Evolutionary conservation across 92 coral and sea anemone genomes (phyloP).

Genomic region (Pocillopora grandis): DNA sequence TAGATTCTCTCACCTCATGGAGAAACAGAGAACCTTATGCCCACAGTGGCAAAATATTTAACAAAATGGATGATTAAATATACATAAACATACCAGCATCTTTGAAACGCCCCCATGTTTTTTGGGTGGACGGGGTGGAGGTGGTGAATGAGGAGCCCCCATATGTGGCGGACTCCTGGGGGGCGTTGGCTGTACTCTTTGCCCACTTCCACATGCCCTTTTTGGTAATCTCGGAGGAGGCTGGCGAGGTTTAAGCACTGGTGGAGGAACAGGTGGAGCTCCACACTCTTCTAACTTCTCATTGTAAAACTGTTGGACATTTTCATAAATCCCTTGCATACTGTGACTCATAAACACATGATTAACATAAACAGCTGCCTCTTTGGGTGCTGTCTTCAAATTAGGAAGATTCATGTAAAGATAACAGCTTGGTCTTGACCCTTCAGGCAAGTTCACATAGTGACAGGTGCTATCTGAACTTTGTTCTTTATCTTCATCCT

Average conservation of each 20-base stretch:
- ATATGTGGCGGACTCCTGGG: not conserved
- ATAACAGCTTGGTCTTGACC: conserved; percentile 62
- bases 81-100: not conserved
- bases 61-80: not conserved
- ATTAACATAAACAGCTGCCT: conserved; percentile 52
- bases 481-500: not conserved
- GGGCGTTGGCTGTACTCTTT: not conserved
- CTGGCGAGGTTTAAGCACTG: conserved; percentile 57
- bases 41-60: no score
- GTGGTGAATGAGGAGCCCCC: not conserved
- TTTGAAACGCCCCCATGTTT: conserved; percentile 15
- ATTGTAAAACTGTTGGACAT: conserved; percentile 42
- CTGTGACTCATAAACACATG: conserved; percentile 62
- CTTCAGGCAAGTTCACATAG: conserved; percentile 38
- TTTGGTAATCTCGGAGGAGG: conserved; percentile 71
- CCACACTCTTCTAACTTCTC: conserved; percentile 2
- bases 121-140: conserved; percentile 47
- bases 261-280: conserved; percentile 38
- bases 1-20: no score
- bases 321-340: conserved; percentile 71
- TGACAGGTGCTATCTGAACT: conserved; percentile 18
- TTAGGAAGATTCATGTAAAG: conserved; percentile 68
- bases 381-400: conserved; percentile 38
- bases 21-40: no score
- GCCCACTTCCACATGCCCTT: not conserved